Evolutionary conservation across 2,888 invertebrate species (phyloP).

Genomic region (Ferrisia virgata): DNA sequence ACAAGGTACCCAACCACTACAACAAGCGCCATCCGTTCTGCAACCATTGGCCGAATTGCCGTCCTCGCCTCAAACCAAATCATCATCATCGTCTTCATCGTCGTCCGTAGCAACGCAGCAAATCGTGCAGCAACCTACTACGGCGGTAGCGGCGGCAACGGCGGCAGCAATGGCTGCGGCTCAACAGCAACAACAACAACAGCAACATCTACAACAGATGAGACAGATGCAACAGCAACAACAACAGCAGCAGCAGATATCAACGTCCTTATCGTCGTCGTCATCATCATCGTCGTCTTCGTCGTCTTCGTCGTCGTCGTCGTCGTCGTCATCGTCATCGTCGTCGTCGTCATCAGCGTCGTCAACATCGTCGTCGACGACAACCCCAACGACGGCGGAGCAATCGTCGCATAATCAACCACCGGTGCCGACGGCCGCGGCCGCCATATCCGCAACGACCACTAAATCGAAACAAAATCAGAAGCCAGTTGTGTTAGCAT

Average conservation of each 20-base stretch:
- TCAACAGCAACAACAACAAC: conserved; percentile 52
- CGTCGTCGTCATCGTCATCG: background rate
- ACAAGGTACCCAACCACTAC: background rate
- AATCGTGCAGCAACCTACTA: conserved; percentile 50
- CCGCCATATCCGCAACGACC: conserved; percentile 46
- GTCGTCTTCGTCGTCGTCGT: background rate
- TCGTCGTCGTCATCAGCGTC: background rate
- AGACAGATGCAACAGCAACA: conserved; percentile 52
- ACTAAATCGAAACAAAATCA: conserved; percentile 28
- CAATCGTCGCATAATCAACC: background rate
- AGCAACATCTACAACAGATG: conserved; percentile 52
- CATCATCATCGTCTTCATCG: conserved; percentile 49
- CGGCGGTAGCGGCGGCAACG: conserved; percentile 52
- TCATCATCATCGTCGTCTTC: background rate
- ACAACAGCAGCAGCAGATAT: conserved; percentile 50
- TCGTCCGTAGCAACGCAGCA: conserved; percentile 53
- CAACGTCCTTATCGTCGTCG: background rate
- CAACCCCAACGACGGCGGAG: background rate
- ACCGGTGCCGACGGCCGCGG: background rate
- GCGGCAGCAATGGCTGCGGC: conserved; percentile 52
- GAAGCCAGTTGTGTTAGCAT: background rate
- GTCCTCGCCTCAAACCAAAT: conserved; percentile 39
- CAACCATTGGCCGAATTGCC: conserved; percentile 32
- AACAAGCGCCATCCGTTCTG: background rate
- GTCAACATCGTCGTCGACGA: background rate